Conservation (phyloP, 2,888 invertebrate species). For the Caenorhabditis sp. region DNA sequence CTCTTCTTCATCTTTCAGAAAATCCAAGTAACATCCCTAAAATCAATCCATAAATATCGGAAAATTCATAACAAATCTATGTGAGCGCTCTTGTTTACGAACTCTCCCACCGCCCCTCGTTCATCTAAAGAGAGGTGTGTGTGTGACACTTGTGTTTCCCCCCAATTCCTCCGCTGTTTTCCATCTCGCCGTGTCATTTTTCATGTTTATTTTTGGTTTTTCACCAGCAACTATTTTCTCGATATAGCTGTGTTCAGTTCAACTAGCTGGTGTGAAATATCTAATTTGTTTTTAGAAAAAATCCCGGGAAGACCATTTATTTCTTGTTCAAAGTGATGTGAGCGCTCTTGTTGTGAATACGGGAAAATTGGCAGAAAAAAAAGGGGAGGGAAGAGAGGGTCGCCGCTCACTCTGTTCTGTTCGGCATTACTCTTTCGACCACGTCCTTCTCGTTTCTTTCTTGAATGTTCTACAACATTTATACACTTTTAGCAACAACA, state of each 20-base stretch:
- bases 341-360: conserved; percentile 18
- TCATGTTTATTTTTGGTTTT: conserved; percentile 4
- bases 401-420: conserved; percentile 45
- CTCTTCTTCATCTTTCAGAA: neutral
- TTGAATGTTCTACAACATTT: conserved; percentile 38
- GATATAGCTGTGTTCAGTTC: neutral
- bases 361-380: conserved; percentile 14
- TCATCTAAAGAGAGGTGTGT: conserved; percentile 27
- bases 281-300: neutral
- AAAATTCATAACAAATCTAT: neutral
- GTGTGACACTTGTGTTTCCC: conserved; percentile 13
- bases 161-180: conserved; percentile 18
- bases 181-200: neutral
- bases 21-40: too few relatives aligned
- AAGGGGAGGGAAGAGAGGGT: conserved; percentile 37
- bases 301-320: neutral
- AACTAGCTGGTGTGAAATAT: neutral
- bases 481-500: conserved; percentile 13
- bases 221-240: neutral
- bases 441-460: conserved; percentile 42
- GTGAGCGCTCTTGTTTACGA: conserved; percentile 40
- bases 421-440: conserved; percentile 45
- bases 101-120: conserved; percentile 10
- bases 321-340: conserved; percentile 12
- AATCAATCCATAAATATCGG: neutral